Base-by-base conservation (phyloP, 1,140 invertebrate genomes). In the Thrips palmi region DNA sequence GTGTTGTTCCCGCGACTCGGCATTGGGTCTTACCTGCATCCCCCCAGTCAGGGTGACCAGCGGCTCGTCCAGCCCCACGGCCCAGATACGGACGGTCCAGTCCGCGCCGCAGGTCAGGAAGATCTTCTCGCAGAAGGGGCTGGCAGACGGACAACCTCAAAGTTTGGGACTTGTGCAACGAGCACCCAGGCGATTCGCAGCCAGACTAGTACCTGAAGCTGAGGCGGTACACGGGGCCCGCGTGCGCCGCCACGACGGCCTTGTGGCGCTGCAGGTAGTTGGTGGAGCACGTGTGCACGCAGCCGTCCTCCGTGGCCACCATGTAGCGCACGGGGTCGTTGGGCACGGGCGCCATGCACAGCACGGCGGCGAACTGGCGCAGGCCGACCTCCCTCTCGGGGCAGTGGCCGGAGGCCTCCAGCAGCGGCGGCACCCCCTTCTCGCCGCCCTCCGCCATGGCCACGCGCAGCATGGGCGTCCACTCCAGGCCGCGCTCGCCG, bases 61-160 rank as follows among this genome's bases (percentile, higher is more conserved):
- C 3, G 51, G 51, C 10, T 47, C 41, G 8, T 31, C 28, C 5
- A 51, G 20, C n/a, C 37, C 43, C 29, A 61, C 55, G 42, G 64
- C 57, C 68, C 68, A 71, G 19, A 70, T 61, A 45, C 65, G 62
- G 1, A 70, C 56, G 17, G 54, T 58, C 62, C 65, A 67, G 49
- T 70, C 68, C 12, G 64, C 62, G 40, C 65, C 65, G 47, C 63
- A 67, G 5, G 64, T 67, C 4, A 67, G 51, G 44, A 66, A 68
- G 17, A 71, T 56, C n/a, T 55, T 52, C 2, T 55, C 48, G 47
- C 66, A 63, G 44, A 56, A 68, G 1, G 55, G 52, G n/a, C n/a
- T n/a, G n/a, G n/a, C n/a, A n/a, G n/a, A n/a, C n/a, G n/a, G n/a
- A n/a, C n/a, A n/a, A n/a, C n/a, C n/a, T n/a, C n/a, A n/a, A n/a